These are phyloP conservation scores for human (Homo sapiens) DNA, from an alignment of 2,113 vertebrate genomes.

Conservation along the genomic window GRCh38 chr11:16781001-16781500, in stretches of 20 bases:
- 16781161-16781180: not conserved
- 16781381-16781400: not conserved
- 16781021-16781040: slow-evolving; percentile 88
- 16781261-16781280: not conserved
- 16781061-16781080: slow-evolving; percentile 86
- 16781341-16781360: not conserved
- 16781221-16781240: not conserved
- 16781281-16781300: not conserved
- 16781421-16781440: not conserved
- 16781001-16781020: slow-evolving; percentile 88
- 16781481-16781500: not conserved
- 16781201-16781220: not conserved
- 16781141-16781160: not conserved
- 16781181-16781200: not conserved
- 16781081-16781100: slow-evolving; percentile 52
- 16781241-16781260: not conserved
- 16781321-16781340: not conserved
- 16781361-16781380: not conserved
- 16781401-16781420: not conserved
- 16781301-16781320: rapidly evolving
- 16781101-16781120: not conserved
- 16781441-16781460: rapidly evolving
- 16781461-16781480: not conserved
- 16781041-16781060: slow-evolving; percentile 91
- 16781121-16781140: not conserved